These are phyloP conservation scores for Campoplex nolae DNA, from an alignment of 2,888 invertebrate genomes.

Conservation along the genomic window DNA sequence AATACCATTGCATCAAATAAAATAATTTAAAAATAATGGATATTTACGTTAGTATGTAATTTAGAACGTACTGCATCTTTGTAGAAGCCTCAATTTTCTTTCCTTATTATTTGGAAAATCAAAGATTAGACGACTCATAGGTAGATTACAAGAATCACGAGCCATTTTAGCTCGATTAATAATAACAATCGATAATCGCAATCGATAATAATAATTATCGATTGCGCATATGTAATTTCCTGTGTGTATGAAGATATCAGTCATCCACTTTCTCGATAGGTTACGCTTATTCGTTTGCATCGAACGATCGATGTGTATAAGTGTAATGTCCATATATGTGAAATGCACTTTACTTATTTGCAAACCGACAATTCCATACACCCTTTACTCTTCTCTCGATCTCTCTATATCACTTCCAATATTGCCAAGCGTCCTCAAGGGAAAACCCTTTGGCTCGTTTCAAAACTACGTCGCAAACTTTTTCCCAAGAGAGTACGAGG, in stretches of 20 bases:
- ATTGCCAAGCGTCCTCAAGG: constrained; percentile 49
- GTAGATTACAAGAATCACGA: not conserved
- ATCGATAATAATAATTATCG: too few species aligned
- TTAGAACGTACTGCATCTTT: not conserved
- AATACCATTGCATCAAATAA: not conserved
- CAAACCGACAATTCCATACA: constrained; percentile 46
- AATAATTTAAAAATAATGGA: not conserved
- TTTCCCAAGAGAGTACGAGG: constrained; percentile 23
- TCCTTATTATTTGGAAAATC: too few species aligned
- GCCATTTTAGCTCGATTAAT: not conserved
- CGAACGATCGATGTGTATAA: not conserved
- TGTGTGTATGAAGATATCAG: constrained; percentile 8
- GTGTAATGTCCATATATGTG: constrained; percentile 7
- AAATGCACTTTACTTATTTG: constrained; percentile 39
- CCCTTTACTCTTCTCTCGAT: not conserved
- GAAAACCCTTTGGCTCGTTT: constrained; percentile 48
- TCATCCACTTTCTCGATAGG: constrained; percentile 55
- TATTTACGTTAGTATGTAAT: too few species aligned
- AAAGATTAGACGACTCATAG: not conserved
- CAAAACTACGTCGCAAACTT: constrained; percentile 55
- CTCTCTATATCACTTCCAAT: constrained; percentile 45
- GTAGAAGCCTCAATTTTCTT: too few species aligned
- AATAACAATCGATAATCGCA: too few species aligned
- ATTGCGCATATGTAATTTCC: not conserved
- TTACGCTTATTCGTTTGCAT: constrained; percentile 29